Conservation (phyloP, 2,113 vertebrate species). For the Sphyrna mokarran region DNA sequence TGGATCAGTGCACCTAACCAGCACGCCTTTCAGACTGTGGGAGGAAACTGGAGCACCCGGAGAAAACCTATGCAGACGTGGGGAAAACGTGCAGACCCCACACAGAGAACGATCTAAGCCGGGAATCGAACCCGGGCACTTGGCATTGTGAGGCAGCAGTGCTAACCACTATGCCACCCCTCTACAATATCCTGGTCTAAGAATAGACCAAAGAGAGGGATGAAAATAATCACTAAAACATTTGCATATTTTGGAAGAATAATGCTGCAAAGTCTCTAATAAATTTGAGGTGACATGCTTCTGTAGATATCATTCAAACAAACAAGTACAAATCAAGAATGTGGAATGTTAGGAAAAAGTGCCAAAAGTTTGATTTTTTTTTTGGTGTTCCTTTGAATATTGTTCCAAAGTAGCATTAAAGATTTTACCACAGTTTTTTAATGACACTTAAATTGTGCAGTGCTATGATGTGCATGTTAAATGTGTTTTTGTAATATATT, state of each 20-base stretch:
- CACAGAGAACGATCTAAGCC: too few species aligned
- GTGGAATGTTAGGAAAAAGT: background rate
- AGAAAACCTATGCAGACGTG: too few species aligned
- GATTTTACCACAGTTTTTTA: background rate
- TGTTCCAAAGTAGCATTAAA: background rate
- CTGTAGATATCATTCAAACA: background rate
- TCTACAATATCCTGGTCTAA: too few species aligned
- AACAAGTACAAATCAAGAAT: background rate
- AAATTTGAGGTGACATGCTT: background rate
- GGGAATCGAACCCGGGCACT: too few species aligned
- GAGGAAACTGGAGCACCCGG: too few species aligned
- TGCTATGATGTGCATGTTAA: background rate
- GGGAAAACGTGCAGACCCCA: too few species aligned
- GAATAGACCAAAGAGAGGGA: too few species aligned
- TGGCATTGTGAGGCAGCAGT: too few species aligned
- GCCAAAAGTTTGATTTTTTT: background rate
- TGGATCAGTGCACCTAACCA: too few species aligned
- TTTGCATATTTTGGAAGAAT: background rate
- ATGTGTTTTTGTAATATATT: background rate
- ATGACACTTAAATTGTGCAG: background rate
- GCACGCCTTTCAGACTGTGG: too few species aligned
- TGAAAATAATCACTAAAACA: background rate
- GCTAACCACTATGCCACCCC: too few species aligned
- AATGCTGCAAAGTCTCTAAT: background rate
- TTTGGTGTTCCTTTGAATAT: background rate